Percentiles rank a stretch among this genome's conserved stretches.
These are phyloP conservation scores for Grammomys surdaster DNA, from an alignment of 2,113 vertebrate genomes.

Conservation along the genomic window DNA sequence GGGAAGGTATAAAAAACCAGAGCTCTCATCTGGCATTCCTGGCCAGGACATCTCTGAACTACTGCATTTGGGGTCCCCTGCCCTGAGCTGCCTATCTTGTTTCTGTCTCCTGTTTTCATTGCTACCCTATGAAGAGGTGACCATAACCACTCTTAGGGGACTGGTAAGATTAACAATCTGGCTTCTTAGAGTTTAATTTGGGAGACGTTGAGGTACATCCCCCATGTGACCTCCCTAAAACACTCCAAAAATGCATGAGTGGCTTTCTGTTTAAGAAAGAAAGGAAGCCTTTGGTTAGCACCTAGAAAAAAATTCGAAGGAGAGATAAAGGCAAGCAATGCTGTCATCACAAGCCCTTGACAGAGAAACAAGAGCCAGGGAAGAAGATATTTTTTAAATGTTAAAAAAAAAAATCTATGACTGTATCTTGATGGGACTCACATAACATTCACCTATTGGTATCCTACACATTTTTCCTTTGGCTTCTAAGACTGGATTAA, in stretches of 20 bases:
- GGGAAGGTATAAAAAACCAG: background rate
- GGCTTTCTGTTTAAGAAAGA: background rate
- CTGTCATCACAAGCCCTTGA: background rate
- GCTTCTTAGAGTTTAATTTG: background rate
- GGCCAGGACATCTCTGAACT: background rate
- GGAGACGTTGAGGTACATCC: background rate
- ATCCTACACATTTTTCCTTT: background rate
- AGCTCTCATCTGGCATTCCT: background rate
- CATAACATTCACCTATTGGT: no score
- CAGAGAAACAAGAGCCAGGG: background rate
- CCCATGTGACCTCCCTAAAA: background rate
- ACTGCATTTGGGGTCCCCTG: background rate
- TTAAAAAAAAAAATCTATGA: background rate
- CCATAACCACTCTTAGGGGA: background rate
- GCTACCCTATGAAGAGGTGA: background rate
- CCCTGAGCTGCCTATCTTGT: background rate
- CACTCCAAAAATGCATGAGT: background rate
- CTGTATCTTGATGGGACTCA: background rate
- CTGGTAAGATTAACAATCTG: background rate
- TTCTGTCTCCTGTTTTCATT: background rate
- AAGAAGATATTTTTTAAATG: background rate
- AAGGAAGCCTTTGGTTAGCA: background rate
- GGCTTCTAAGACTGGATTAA: background rate
- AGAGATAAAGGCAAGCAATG: background rate
- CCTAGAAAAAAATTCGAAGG: background rate